These are phyloP conservation scores for Ceratitis capitata DNA, from an alignment of 1,140 invertebrate species.

Conservation along the genomic window DNA sequence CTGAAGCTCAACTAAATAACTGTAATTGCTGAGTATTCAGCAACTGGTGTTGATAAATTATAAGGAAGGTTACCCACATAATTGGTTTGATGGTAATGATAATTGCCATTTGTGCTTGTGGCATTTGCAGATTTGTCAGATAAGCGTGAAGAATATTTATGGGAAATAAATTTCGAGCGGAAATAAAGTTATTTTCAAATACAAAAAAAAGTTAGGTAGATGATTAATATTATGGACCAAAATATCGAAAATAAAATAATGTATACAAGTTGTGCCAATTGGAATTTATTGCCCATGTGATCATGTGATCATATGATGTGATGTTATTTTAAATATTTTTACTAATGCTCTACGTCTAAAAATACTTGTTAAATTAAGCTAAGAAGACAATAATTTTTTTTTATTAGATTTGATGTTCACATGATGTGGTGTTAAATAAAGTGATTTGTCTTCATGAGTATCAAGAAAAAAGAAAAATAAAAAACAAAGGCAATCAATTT, in stretches of 20 bases:
- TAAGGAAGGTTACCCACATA: conserved; percentile 46
- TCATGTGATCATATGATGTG: neutral
- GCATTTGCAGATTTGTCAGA: neutral
- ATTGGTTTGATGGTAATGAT: conserved; percentile 21
- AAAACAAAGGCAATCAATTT: neutral
- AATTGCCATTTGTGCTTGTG: neutral
- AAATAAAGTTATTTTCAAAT: neutral
- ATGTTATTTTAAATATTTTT: no score
- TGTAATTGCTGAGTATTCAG: conserved; percentile 39
- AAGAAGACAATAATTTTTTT: neutral
- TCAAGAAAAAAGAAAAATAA: neutral
- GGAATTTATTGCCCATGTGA: no score
- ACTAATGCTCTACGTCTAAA: no score
- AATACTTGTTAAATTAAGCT: no score
- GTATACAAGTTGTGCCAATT: no score
- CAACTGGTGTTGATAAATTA: conserved; percentile 48
- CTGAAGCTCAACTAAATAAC: neutral
- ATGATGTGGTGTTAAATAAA: no score
- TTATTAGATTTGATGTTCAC: no score
- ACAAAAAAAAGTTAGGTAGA: neutral
- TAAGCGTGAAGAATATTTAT: neutral
- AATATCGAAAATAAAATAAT: no score
- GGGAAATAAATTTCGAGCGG: neutral
- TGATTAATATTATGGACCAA: neutral
- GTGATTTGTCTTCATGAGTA: no score